These are phyloP conservation scores for Arbacia lixula DNA, from an alignment of 53 echinoderm and acorn worm genomes.

Conservation along the genomic window DNA sequence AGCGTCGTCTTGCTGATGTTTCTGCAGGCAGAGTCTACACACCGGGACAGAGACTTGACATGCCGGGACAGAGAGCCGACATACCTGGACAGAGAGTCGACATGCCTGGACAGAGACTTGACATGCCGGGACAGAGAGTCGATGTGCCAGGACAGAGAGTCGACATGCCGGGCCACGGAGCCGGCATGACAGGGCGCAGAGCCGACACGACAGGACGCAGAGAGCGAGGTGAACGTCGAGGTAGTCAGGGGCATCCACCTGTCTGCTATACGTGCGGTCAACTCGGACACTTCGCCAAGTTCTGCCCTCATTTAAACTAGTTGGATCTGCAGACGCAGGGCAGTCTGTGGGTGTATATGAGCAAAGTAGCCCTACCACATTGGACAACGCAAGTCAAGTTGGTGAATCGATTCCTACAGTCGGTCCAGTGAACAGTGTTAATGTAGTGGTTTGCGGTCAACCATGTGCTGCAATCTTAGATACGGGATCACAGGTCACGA, in stretches of 20 bases:
- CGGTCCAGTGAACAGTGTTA: slow-evolving; percentile 1
- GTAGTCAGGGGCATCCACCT: background rate
- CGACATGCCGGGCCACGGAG: too few species aligned
- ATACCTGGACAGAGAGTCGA: too few species aligned
- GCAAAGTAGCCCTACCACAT: background rate
- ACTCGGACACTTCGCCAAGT: background rate
- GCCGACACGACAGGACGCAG: background rate
- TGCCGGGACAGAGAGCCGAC: too few species aligned
- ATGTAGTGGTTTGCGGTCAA: background rate
- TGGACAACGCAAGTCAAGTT: background rate
- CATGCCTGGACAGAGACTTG: too few species aligned
- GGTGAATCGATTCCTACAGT: background rate
- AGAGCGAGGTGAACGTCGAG: background rate
- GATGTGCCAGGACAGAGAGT: too few species aligned
- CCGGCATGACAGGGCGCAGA: too few species aligned
- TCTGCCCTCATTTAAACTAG: slow-evolving; percentile 27
- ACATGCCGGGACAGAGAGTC: too few species aligned
- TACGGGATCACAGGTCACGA: slow-evolving; percentile 52
- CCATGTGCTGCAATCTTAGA: slow-evolving; percentile 18
- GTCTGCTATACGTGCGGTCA: slow-evolving; percentile 2
- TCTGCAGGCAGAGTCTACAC: background rate
- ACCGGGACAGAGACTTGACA: too few species aligned
- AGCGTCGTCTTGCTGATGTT: background rate
- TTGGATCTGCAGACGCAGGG: slow-evolving; percentile 24
- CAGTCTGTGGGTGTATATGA: slow-evolving; percentile 18